Evolutionary conservation across 2,888 invertebrate species (phyloP).

Genomic region (Diplolepis rosae): DNA sequence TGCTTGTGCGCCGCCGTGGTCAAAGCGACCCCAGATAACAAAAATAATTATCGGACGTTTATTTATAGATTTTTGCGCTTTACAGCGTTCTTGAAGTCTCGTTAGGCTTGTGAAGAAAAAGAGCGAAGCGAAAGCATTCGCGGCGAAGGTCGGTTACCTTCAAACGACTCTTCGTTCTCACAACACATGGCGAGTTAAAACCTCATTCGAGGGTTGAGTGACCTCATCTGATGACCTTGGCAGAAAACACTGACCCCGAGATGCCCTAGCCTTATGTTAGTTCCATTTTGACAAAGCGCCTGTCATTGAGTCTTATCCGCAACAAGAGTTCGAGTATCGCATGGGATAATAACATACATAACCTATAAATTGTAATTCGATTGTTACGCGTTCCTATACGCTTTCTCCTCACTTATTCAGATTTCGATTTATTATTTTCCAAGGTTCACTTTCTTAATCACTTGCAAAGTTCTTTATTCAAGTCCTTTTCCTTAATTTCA

Average conservation of each 20-base stretch:
- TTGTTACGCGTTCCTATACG: background rate
- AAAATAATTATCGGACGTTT: constrained; percentile 66
- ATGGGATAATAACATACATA: constrained; percentile 36
- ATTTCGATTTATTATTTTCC: constrained; percentile 22
- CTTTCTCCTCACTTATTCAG: constrained; percentile 18
- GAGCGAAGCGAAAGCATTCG: constrained; percentile 22
- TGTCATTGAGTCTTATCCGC: constrained; percentile 15
- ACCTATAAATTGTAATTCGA: constrained; percentile 41
- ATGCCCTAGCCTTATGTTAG: constrained; percentile 1
- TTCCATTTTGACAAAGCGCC: constrained; percentile 8
- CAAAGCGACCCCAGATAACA: constrained; percentile 47
- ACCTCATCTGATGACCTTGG: constrained; percentile 16
- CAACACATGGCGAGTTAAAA: constrained; percentile 27
- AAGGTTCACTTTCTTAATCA: background rate
- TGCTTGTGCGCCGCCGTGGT: constrained; percentile 30
- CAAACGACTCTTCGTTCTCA: constrained; percentile 22
- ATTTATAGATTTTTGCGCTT: constrained; percentile 65
- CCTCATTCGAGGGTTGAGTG: constrained; percentile 26
- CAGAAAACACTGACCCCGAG: constrained; percentile 9
- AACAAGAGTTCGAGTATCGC: constrained; percentile 13
- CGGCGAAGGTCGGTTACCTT: constrained; percentile 28
- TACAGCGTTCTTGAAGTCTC: constrained; percentile 37
- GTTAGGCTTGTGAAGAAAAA: constrained; percentile 41
- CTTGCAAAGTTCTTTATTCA: background rate
- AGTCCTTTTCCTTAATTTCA: background rate